Evolutionary conservation across 2,888 invertebrate genomes (phyloP), one percentile per base, ranked within the genome.

Genomic region (Galerucella calmariensis): DNA sequence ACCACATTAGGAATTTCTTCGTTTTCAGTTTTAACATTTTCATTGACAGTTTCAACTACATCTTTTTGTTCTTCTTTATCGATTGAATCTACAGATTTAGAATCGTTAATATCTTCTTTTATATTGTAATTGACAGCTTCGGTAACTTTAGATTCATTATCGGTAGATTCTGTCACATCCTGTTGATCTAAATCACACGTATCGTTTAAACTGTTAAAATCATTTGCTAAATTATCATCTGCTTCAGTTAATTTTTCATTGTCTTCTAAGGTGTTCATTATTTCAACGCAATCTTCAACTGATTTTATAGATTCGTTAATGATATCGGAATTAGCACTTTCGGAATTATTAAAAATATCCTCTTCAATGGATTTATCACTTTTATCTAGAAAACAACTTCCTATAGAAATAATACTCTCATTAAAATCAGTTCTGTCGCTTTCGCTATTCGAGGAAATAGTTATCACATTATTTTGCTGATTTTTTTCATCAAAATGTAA

Each of bases 21-120:
- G 14, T 46, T 27, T 8, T 20, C n/a, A 27, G 2, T 44, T 14
- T 63, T 71, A 6, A 71, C 46, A 16, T 62, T 65, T 14, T 63
- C 24, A 44, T 71, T 65, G 44, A 71, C 14, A 56, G 71, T 65
- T 59, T 71, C 70, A 24, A 35, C n/a, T 14, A 63, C 63, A 14
- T 46, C n/a, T 20, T 41, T 16, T 63, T 70, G 46, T n/a, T 63
- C 53, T 70, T 62, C 62, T 9, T 35, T 8, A 8, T 8, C 35
- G 8, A 24, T 46, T 20, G n/a, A 51, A 51, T 66, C 24, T 66
- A 44, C 66, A 48, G 16, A 20, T 48, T 66, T 51, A n/a, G 69
- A 16, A 10, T 51, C 35, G 9, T 20, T 14, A 5, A 14, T 51
- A 58, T 14, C 44, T 12, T 9, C 24, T 65, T 71, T 71, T 11